phyloP scores from a whole-genome alignment of 2,888 invertebrate species.

The Drosophila meridionalis region DNA sequence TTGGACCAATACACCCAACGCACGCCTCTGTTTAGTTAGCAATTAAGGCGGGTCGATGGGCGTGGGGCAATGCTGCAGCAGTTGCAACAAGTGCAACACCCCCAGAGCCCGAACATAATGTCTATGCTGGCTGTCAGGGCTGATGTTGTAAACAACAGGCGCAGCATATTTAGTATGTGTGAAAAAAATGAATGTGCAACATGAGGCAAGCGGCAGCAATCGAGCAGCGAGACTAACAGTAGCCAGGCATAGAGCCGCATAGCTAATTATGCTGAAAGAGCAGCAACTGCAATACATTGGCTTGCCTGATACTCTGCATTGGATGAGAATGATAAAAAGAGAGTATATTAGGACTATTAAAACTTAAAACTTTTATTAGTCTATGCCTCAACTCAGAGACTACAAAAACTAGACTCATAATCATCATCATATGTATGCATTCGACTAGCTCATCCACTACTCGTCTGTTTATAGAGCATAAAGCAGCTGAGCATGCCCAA shows the following conservation, averaged over 20 bases:
- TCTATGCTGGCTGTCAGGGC: conserved; percentile 43
- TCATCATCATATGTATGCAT: not conserved
- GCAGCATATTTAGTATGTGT: conserved; percentile 81
- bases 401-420: not conserved
- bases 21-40: conserved; percentile 70
- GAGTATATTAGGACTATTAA: not conserved
- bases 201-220: conserved; percentile 31
- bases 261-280: conserved; percentile 66
- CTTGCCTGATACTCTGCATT: conserved; percentile 1
- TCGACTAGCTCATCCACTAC: not conserved
- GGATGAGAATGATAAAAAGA: too few species aligned
- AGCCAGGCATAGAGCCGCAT: conserved; percentile 48
- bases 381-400: not conserved
- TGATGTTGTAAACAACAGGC: conserved; percentile 74
- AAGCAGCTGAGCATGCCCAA: not conserved
- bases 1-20: conserved; percentile 33
- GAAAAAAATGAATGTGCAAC: conserved; percentile 73
- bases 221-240: conserved; percentile 58
- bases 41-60: conserved; percentile 55
- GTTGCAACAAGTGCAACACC: conserved; percentile 36
- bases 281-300: not conserved
- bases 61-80: not conserved
- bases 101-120: conserved; percentile 35
- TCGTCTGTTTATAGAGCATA: not conserved
- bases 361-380: not conserved